Evolutionary conservation across 2,888 invertebrate genomes (phyloP), one percentile per base, ranked within the genome.

Genomic region (Bombyx huttoni): DNA sequence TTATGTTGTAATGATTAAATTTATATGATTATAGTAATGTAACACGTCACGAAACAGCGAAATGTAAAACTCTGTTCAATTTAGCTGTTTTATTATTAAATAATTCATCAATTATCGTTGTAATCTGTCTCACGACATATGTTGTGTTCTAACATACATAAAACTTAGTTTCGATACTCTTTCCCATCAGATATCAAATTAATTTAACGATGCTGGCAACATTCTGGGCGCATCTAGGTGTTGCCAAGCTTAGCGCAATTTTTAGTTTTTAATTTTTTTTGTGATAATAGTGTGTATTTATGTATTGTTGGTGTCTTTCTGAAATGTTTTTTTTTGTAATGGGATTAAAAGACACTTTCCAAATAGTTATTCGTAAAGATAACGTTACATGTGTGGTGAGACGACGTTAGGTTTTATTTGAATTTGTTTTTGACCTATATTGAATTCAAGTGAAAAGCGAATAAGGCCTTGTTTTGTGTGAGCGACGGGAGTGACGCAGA

Each of bases 311-410:
- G 68, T 72, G 70, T 73, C 69, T 74, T 62, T 65, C 61, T 56
- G 57, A 54, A 59, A 60, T 60, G 65, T 67, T 64, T 75, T 70
- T 73, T 57, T 61, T 60, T 57, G 60, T 57, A 62, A 60, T 52
- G 56, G 56, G 60, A 53, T 48, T 50, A 73, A 81, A 84, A 82
- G 81, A 84, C 80, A 79, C 67, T 68, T 62, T 68, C 65, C 54
- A 62, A 63, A 40, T 40, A 10, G 12, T 40, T 40, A 12, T 10
- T 40, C 9, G 67, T 65, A 63, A 57, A 61, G 61, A 70, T 70
- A 79, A 83, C 81, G 87, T 87, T 87, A 86, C 88, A 87, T 87
- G 87, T 87, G 88, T 87, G 86, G 88, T 87, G 88, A 88, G 87
- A 87, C 87, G 87, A 82, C 81, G 83, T 78, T 81, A 84, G 83